Evolutionary conservation across 1,140 invertebrate genomes (phyloP), one percentile per base, ranked within the genome.

Genomic region (Coptotermes formosanus): DNA sequence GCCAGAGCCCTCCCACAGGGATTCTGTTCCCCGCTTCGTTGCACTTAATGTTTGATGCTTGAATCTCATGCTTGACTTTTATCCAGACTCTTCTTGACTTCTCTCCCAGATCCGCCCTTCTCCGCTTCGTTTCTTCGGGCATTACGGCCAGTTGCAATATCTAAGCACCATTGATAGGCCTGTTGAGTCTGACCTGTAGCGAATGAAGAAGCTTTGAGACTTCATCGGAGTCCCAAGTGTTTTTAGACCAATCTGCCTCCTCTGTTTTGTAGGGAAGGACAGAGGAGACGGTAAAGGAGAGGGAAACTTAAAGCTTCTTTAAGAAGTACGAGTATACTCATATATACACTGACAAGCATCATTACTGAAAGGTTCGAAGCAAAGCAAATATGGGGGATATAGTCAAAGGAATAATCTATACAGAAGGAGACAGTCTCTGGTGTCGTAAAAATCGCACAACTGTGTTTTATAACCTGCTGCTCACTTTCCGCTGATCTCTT

Each of bases 11-110:
- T 75, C 64, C 64, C 64, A 75, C 25, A 75, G 64, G 64, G 64
- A 75, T 75, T 30, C 64, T 75, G 9, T 30, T 75, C 9, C 25
- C n/a, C 30, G 64, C 64, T 75, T 75, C 64, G 64, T 75, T 75
- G 64, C 64, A 75, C 64, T 75, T 75, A 75, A 75, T 75, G 64
- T 75, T 75, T 75, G 64, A 30, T 75, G 64, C 64, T 75, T 75
- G 25, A 75, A 30, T 75, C 64, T 30, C 64, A 75, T 75, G 64
- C 64, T 75, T 75, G 64, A 75, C 64, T 75, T 30, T 75, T 75
- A 75, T 75, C 64, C 64, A 75, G 64, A 75, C 64, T 75, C 64
- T 75, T 75, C n/a, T 75, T 75, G 64, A 75, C 64, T 75, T 8
- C n/a, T 30, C 14, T 30, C 14, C n/a, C 64, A 2, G 25, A 30